phyloP scores from a whole-genome alignment of 1,140 invertebrate genomes.

The Nymphalis io region DNA sequence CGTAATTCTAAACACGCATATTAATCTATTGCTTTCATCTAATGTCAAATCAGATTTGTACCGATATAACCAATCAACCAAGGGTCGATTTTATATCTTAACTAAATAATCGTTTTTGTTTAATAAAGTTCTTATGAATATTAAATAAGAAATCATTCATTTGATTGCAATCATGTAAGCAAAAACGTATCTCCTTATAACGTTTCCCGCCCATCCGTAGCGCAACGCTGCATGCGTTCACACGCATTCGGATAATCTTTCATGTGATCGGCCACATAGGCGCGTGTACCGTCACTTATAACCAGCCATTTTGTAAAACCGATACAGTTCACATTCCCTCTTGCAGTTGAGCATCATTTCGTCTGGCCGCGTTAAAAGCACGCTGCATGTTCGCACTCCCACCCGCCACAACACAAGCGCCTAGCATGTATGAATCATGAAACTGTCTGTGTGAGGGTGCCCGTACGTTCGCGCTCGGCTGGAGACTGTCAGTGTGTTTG shows the following conservation, averaged over 20 bases:
- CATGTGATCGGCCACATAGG: slow-evolving; percentile 75
- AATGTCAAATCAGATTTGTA: not conserved
- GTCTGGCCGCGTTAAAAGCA: slow-evolving; percentile 77
- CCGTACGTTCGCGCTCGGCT: slow-evolving; percentile 68
- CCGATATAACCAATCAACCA: not conserved
- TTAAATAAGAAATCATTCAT: slow-evolving; percentile 48
- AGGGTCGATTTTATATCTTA: not conserved
- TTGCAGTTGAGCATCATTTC: slow-evolving; percentile 75
- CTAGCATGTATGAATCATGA: slow-evolving; percentile 70
- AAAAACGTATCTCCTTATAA: slow-evolving; percentile 61
- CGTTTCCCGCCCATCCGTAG: slow-evolving; percentile 74
- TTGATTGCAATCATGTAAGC: slow-evolving; percentile 60
- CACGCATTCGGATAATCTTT: slow-evolving; percentile 78
- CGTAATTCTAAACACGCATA: not conserved
- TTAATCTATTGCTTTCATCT: not conserved
- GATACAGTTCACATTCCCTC: slow-evolving; percentile 67
- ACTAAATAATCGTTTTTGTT: not conserved
- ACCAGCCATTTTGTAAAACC: slow-evolving; percentile 76
- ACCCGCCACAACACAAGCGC: slow-evolving; percentile 72
- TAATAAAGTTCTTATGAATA: slow-evolving; percentile 34
- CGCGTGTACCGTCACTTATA: slow-evolving; percentile 63
- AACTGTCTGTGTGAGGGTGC: slow-evolving; percentile 59
- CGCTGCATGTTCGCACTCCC: slow-evolving; percentile 80
- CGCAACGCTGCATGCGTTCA: slow-evolving; percentile 70
- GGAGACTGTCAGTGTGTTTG: slow-evolving; percentile 74